Evolutionary conservation across 1,140 invertebrate species (phyloP), one percentile per base, ranked within the genome.

Genomic region (Bathynomus jamesi): DNA sequence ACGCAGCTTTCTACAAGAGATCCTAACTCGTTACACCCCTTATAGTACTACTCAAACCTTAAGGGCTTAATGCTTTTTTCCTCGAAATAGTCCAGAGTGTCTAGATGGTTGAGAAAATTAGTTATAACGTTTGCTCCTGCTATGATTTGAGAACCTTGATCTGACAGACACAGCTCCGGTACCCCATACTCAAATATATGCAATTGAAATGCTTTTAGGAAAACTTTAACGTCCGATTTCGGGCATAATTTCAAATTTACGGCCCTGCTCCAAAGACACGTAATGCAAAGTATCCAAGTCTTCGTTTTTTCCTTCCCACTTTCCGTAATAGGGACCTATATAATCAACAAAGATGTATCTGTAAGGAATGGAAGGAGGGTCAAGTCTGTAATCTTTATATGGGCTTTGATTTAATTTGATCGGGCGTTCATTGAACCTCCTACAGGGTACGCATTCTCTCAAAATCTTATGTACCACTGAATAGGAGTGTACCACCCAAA

Each of bases 261-360:
- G 3, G 67, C 31, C 28, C 67, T 60, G n/a, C 67, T 68, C 67
- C 67, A 68, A 4, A 60, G 8, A 40, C 67, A 68, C 4, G 67
- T 68, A 4, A 68, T 25, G 2, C 21, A 25, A 0, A 68, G 40
- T 0, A 68, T 4, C 30, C 40, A 68, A 4, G 28, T 24, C 46
- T 68, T 68, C 13, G 4, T 7, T 0, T 0, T 60, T 28, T 5
- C 27, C 67, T 1, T 68, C 2, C 0, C n/a, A 21, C 61, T 60
- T 68, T 8, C 24, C 32, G 3, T 7, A 0, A 11, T 25, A 68
- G 1, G 65, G 65, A 2, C 30, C 65, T 25, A 32, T n/a, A 25
- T 67, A 21, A 40, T 67, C 65, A 21, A 67, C 4, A 3, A 32
- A 67, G 11, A 67, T 32, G 8, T 13, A 31, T 28, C 17, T 17